Evolutionary conservation across 2,113 vertebrate genomes (phyloP).

Genomic region (Pangasianodon gigas): DNA sequence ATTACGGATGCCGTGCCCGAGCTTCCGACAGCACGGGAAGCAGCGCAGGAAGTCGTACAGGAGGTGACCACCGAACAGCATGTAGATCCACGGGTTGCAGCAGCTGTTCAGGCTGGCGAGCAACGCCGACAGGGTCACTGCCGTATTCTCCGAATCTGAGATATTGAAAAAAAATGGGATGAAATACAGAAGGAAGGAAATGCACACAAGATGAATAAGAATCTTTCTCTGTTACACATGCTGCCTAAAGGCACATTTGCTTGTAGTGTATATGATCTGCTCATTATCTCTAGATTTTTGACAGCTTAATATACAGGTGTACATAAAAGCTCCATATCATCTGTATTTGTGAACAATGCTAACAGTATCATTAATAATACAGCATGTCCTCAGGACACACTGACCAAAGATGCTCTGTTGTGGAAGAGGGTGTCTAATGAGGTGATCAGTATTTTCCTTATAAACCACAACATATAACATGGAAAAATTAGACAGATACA

Average conservation of each 20-base stretch:
- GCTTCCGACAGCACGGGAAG: slow-evolving; percentile 79
- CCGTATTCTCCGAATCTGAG: slow-evolving; percentile 88
- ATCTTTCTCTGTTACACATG: background rate
- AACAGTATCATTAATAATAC: background rate
- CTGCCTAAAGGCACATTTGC: background rate
- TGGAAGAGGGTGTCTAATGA: background rate
- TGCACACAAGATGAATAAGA: background rate
- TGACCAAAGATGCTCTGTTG: background rate
- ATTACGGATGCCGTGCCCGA: slow-evolving; percentile 66
- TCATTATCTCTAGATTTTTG: background rate
- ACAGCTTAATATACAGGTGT: background rate
- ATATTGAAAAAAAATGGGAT: background rate
- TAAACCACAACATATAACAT: background rate
- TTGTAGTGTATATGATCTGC: background rate
- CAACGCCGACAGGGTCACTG: slow-evolving; percentile 82
- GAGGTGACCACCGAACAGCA: slow-evolving; percentile 93
- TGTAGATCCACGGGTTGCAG: slow-evolving; percentile 98
- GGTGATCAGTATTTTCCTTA: background rate
- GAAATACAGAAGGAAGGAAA: background rate
- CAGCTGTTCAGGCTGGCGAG: slow-evolving; percentile 93
- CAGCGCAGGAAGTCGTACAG: slow-evolving; percentile 82
- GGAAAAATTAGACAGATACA: background rate
- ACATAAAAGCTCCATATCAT: background rate
- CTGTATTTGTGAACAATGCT: background rate
- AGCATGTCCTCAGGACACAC: background rate